Conservation (phyloP, 2,113 vertebrate genomes). For the Oncorhynchus mykiss region DNA sequence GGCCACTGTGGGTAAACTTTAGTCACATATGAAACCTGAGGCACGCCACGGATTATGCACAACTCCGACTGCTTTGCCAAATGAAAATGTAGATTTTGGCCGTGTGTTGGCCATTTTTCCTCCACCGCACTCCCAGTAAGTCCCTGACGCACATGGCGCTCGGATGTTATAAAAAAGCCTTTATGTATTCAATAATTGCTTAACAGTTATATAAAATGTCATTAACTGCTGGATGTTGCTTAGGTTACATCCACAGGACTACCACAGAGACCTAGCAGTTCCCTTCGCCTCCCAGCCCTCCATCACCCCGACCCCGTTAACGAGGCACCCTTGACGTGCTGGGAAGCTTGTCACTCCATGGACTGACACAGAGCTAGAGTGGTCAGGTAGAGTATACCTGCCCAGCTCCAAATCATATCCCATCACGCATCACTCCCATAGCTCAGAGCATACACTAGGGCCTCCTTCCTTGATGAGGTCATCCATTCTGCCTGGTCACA, state of each 20-base stretch:
- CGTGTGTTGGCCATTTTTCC: slow-evolving; percentile 63
- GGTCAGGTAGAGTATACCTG: slow-evolving; percentile 17
- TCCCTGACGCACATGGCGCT: slow-evolving; percentile 67
- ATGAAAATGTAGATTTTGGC: slow-evolving; percentile 94
- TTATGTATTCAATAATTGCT: slow-evolving; percentile 86
- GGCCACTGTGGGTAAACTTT: slow-evolving; percentile 42
- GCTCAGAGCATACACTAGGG: slow-evolving; percentile 17
- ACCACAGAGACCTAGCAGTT: slow-evolving; percentile 13
- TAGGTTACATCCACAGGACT: slow-evolving; percentile 56
- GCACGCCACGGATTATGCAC: slow-evolving; percentile 83
- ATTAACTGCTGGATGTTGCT: slow-evolving; percentile 74
- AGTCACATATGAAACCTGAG: slow-evolving; percentile 82
- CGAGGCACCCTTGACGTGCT: slow-evolving; percentile 29
- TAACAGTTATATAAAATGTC: slow-evolving; percentile 72
- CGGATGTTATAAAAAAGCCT: slow-evolving; percentile 81
- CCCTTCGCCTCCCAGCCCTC: background rate
- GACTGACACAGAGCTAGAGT: slow-evolving; percentile 7
- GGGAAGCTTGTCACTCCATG: slow-evolving; percentile 38
- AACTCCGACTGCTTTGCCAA: slow-evolving; percentile 83
- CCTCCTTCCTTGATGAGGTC: slow-evolving; percentile 53
- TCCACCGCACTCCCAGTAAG: slow-evolving; percentile 70
- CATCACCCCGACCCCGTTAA: slow-evolving; percentile 27
- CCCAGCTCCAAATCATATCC: slow-evolving; percentile 3
- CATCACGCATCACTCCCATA: slow-evolving; percentile 31
- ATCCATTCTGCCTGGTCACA: slow-evolving; percentile 31